Evolutionary conservation across 2,888 invertebrate species (phyloP).

Genomic region (Hypsopygia costalis): DNA sequence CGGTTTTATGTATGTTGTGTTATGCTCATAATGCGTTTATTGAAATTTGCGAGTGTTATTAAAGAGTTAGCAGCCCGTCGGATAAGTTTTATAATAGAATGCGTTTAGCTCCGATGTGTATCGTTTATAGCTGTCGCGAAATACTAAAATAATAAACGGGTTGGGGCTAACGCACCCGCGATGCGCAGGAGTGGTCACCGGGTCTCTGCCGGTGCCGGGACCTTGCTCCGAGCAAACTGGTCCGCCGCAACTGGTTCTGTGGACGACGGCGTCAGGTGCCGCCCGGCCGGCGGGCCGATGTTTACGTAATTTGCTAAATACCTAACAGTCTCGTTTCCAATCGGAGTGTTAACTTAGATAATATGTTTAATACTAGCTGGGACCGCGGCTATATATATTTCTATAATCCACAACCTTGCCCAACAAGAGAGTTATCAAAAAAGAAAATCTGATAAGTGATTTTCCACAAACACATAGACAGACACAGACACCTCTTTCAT

Average conservation of each 20-base stretch:
- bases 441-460: too few relatives aligned
- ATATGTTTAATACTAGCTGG: too few relatives aligned
- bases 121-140: slow-evolving; percentile 1
- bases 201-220: slow-evolving; percentile 58
- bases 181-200: slow-evolving; percentile 21
- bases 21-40: slow-evolving; percentile 2
- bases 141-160: slow-evolving; percentile 38
- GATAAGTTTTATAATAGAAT: neutral
- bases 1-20: neutral
- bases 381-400: too few relatives aligned
- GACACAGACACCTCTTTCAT: too few relatives aligned
- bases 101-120: too few relatives aligned
- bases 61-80: neutral
- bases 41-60: slow-evolving; percentile 6
- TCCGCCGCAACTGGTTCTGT: slow-evolving; percentile 29
- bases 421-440: too few relatives aligned
- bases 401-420: too few relatives aligned
- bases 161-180: slow-evolving; percentile 42
- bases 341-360: neutral
- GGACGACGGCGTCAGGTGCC: slow-evolving; percentile 34
- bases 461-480: too few relatives aligned
- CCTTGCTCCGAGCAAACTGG: slow-evolving; percentile 67
- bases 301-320: slow-evolving; percentile 54
- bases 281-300: slow-evolving; percentile 1
- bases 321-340: slow-evolving; percentile 33